Evolutionary conservation across 2,888 invertebrate species (phyloP), one percentile per base, ranked within the genome.

Genomic region (Biston betularia): DNA sequence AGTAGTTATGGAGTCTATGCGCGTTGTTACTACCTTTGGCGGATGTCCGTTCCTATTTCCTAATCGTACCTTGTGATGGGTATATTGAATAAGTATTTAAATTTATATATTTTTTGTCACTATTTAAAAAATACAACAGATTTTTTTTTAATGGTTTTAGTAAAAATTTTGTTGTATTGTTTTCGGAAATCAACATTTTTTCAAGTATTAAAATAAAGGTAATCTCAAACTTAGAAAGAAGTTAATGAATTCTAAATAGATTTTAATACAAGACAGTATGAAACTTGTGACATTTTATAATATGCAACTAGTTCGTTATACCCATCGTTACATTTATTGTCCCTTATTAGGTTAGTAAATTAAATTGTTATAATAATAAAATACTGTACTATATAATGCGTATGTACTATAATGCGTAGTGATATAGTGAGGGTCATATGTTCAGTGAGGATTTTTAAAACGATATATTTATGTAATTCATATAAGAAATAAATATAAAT

Each of bases 1-100:
- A 77, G 82, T 90, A 89, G 87, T 79, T 88, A 83, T 76, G 87
- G 83, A 89, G 88, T 92, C 80, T 90, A 90, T 78, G 78, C 79
- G 78, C 84, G 89, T 92, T 91, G 82, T 84, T 78, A 72, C 74
- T 74, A 78, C 78, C 74, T 74, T 73, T 68, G 78, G 73, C 79
- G 34, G 55, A 65, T 76, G 77, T 76, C 75, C 77, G 78, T 82
- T 84, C 79, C 79, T 82, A 76, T 71, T 73, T 65, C 60, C 74
- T 67, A 69, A 64, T 69, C 69, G 71, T 69, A 68, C 54, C 61
- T 54, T 77, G 82, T 79, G 85, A 74, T 83, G 84, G 86, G 81
- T 87, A 81, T 81, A 80, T 64, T 60, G 76, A 68, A 74, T 54
- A 34, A 34, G 11, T 15, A 33, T 34, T 2, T 24, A 2, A 24